Base-by-base conservation (phyloP, 2,797 vertebrate species). In the Molothrus aeneus region DNA sequence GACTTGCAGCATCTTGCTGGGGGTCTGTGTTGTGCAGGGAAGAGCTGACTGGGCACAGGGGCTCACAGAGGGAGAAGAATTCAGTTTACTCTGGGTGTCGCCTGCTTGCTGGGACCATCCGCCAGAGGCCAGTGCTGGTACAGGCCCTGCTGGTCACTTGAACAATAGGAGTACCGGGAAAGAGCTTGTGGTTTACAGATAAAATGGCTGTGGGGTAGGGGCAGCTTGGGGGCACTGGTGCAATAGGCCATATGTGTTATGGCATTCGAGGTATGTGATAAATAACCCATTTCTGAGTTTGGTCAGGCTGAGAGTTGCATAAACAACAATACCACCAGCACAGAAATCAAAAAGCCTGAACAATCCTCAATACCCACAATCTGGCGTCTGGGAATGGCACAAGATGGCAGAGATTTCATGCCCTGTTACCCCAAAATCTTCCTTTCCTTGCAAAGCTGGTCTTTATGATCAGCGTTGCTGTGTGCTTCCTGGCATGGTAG, bases 101-200 rank as follows among this genome's bases (percentile, higher is more conserved):
- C 51, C 78, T 71, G 31, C n/a, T 92, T 80, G 71, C 47, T 0
- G 0, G 60, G 29, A 81, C 43, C 22, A n/a, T 84, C 53, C 2
- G 25, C 29, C 22, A 15, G 72, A 78, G 85, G 70, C 74, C 56
- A 65, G 12, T n/a, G 38, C 56, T 81, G 38, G 19, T 81, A 6
- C 45, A 7, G 4, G 59, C 85, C 63, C 47, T 79, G 59, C 40
- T 68, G 71, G 85, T 66, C 70, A 43, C 63, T 86, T 38, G 71
- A 86, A 77, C 90, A 90, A 80, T 64, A 50, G 70, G 13, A 84
- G 18, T 64, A 60, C 70, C 0, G 1, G 66, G 51, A 88, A 79
- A 72, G 59, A 93, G 59, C 22, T 75, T 81, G 87, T 75, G 82
- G 84, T 80, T 92, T 90, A 36, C 47, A 66, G 57, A 77, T 63